Evolutionary conservation across 2,888 invertebrate genomes (phyloP), one percentile per base, ranked within the genome.

Genomic region (Eupithecia exiguata): DNA sequence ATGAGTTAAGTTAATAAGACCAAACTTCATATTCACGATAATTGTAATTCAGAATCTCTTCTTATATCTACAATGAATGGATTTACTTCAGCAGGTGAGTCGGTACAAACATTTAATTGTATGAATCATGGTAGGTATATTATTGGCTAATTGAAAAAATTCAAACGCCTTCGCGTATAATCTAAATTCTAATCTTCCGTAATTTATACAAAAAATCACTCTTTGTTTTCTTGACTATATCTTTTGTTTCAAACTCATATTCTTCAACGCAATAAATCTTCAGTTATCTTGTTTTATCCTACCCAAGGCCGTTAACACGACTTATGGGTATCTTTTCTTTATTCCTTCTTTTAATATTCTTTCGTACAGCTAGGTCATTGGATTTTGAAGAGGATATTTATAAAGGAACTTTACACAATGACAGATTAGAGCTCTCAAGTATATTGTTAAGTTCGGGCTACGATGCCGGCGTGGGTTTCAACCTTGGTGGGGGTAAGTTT

Each of bases 291-390:
- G 68, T 72, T 67, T 75, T 76, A 72, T 78, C 67, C 67, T 63
- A 70, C 67, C 65, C 46, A 43, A 68, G 40, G 71, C 72, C 65
- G 63, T 79, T 77, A 75, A 72, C 63, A 70, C 71, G 69, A 72
- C 69, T 77, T 77, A 74, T 65, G 69, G 72, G 74, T 25, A 53
- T 76, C 53, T 74, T 77, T 75, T 75, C 67, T 69, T 81, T 77
- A 7, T 74, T 79, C 70, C 74, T 68, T 78, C 74, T 81, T 79
- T 71, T 77, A 70, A 77, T 67, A 72, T 77, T 78, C 77, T 78
- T 77, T 73, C 81, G 84, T 82, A 70, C 88, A 92, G 92, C 88
- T 67, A 88, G 88, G 82, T 75, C 83, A 82, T 82, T 92, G 78
- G 78, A 78, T 77, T 93, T 93, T 82, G 86, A 86, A 81, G 83